phyloP scores from a whole-genome alignment of 2,888 invertebrate genomes.

The Bugula neritina region DNA sequence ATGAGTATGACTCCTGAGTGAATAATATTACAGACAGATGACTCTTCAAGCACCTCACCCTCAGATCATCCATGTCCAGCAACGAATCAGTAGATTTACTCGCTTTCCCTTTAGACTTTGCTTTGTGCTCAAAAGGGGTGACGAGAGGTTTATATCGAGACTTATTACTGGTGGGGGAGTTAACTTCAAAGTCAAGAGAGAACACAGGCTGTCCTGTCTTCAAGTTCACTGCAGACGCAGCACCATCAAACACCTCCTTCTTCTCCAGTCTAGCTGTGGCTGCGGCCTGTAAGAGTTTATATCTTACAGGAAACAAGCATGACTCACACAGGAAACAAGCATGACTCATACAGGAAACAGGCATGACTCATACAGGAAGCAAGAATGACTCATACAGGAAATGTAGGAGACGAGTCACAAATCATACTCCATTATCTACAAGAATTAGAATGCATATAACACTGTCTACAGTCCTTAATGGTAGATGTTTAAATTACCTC shows the following conservation, averaged over 20 bases:
- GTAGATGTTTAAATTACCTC: too few species aligned
- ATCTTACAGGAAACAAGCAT: too few species aligned
- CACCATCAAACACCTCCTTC: background rate
- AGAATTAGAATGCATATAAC: too few species aligned
- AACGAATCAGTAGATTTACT: background rate
- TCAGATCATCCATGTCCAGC: background rate
- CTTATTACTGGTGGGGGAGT: background rate
- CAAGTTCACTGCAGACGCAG: conserved; percentile 39
- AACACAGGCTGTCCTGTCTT: conserved; percentile 48
- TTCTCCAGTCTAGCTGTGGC: background rate
- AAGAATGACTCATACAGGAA: background rate
- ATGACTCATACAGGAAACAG: background rate
- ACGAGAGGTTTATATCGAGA: background rate
- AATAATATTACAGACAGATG: too few species aligned
- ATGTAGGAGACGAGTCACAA: too few species aligned
- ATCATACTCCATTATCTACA: too few species aligned
- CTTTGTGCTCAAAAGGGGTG: background rate
- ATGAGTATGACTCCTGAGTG: too few species aligned
- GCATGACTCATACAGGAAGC: background rate
- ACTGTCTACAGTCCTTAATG: too few species aligned
- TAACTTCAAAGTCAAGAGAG: conserved; percentile 36
- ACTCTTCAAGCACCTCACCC: too few species aligned
- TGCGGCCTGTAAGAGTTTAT: background rate
- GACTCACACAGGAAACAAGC: background rate
- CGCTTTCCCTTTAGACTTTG: background rate